These are phyloP conservation scores for Argyra leucocephala DNA, from an alignment of 2,888 invertebrate species.

Conservation along the genomic window DNA sequence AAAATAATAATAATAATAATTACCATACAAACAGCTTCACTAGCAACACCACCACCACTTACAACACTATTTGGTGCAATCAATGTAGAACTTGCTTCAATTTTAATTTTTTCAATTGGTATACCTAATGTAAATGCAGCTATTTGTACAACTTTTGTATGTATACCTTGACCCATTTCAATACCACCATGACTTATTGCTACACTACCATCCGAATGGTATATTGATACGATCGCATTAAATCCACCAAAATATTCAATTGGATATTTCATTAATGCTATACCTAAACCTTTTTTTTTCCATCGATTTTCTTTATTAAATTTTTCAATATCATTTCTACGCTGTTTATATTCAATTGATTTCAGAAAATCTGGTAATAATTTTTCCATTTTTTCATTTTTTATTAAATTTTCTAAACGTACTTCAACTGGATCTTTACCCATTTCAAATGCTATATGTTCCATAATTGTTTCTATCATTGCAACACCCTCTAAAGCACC, in stretches of 20 bases:
- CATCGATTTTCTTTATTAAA: constrained; percentile 65
- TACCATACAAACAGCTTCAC: constrained; percentile 58
- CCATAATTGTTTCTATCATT: constrained; percentile 55
- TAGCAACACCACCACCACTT: constrained; percentile 62
- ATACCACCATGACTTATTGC: constrained; percentile 61
- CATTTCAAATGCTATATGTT: constrained; percentile 52
- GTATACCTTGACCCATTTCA: constrained; percentile 74
- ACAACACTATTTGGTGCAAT: constrained; percentile 56
- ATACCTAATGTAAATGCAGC: constrained; percentile 62
- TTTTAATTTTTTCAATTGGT: constrained; percentile 53
- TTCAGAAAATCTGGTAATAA: constrained; percentile 47
- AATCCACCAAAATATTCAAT: constrained; percentile 47
- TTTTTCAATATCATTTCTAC: constrained; percentile 47
- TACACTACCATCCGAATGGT: constrained; percentile 62
- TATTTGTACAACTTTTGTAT: constrained; percentile 65
- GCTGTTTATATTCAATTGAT: constrained; percentile 47
- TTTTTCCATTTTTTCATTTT: constrained; percentile 39
- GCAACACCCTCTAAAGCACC: constrained; percentile 53
- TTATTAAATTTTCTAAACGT: constrained; percentile 47
- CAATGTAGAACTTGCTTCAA: constrained; percentile 57
- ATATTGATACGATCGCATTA: constrained; percentile 56
- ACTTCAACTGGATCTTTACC: constrained; percentile 52
- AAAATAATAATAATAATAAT: no score
- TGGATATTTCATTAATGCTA: constrained; percentile 61
- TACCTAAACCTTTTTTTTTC: constrained; percentile 64